Conservation (phyloP, 1,140 invertebrate species). For the Trichonephila inaurata region DNA sequence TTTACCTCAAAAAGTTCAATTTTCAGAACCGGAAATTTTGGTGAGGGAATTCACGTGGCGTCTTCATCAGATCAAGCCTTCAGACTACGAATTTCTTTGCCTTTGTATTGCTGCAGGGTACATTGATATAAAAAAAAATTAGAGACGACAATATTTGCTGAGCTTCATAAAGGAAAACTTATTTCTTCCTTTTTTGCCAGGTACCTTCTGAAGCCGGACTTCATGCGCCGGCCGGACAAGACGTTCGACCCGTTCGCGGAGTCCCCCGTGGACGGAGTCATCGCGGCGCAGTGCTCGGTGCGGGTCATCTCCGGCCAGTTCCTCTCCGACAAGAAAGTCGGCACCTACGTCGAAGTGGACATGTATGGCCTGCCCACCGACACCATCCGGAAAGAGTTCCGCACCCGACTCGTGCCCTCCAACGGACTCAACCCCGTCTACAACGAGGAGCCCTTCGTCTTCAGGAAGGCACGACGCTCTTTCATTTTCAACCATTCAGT, state of each 20-base stretch:
- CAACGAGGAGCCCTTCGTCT: slow-evolving; percentile 98
- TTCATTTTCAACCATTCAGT: background rate
- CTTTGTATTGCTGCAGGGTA: too few species aligned
- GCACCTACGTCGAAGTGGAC: slow-evolving; percentile 99
- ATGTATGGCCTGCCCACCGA: slow-evolving; percentile 99
- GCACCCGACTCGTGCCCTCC: slow-evolving; percentile 95
- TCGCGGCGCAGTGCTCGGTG: slow-evolving; percentile 98
- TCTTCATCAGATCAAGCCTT: too few species aligned
- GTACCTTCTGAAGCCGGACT: slow-evolving; percentile 99
- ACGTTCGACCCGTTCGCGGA: slow-evolving; percentile 99
- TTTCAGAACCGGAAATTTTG: too few species aligned
- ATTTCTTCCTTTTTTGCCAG: slow-evolving; percentile 83
- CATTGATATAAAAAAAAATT: too few species aligned
- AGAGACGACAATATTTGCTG: too few species aligned
- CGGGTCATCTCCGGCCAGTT: slow-evolving; percentile 99
- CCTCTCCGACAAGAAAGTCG: slow-evolving; percentile 98
- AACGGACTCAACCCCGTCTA: slow-evolving; percentile 99
- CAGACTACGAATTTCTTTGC: too few species aligned
- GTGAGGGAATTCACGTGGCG: too few species aligned
- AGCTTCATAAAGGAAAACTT: too few species aligned
- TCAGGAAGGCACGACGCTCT: slow-evolving; percentile 89
- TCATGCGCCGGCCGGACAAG: slow-evolving; percentile 97
- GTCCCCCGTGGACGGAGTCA: slow-evolving; percentile 99
- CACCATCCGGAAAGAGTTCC: slow-evolving; percentile 98
- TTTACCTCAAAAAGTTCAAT: too few species aligned